A percentile compares a stretch with the other conserved stretches of the same genome.
Conservation (phyloP, 2,113 vertebrate genomes). For the Mixornis gularis region DNA sequence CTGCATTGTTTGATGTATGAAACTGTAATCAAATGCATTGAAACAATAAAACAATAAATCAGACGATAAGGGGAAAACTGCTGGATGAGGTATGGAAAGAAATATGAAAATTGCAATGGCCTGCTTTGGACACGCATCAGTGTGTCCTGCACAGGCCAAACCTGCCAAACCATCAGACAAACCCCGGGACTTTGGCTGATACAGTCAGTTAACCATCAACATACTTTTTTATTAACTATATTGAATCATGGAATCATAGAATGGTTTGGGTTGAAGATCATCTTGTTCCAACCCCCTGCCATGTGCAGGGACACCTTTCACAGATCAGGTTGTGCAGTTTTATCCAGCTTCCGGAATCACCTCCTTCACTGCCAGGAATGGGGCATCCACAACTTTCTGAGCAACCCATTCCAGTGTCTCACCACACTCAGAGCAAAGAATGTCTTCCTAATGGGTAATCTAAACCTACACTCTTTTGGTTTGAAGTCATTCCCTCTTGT, state of each 20-base stretch:
- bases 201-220: background rate
- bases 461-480: background rate
- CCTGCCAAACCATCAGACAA: background rate
- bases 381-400: background rate
- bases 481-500: background rate
- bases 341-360: background rate
- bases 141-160: too few species aligned
- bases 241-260: background rate
- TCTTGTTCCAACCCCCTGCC: background rate
- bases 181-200: background rate
- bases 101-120: background rate
- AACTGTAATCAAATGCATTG: background rate
- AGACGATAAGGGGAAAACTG: background rate
- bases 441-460: background rate
- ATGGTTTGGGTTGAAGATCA: background rate
- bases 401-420: background rate
- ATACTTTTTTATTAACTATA: background rate
- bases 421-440: background rate
- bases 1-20: background rate
- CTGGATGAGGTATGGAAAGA: background rate
- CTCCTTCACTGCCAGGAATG: background rate
- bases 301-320: background rate
- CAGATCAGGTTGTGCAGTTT: background rate
- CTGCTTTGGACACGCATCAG: background rate
- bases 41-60: background rate